Conservation (phyloP, 2,888 invertebrate genomes). For the Xylota sylvarum region DNA sequence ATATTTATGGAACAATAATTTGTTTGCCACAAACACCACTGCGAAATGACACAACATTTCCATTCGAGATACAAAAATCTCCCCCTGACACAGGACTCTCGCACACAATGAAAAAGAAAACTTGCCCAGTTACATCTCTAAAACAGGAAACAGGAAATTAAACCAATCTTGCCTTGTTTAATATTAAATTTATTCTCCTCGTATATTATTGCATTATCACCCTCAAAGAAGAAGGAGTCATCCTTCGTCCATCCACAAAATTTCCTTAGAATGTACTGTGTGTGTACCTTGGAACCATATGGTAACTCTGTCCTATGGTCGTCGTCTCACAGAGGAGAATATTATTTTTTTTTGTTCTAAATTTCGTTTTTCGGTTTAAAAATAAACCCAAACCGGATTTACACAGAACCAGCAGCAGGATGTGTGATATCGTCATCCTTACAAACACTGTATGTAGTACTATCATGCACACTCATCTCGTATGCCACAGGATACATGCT, state of each 20-base stretch:
- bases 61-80: slow-evolving; percentile 59
- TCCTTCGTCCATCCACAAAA: slow-evolving; percentile 24
- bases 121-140: slow-evolving; percentile 1
- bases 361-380: slow-evolving; percentile 61
- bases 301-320: slow-evolving; percentile 37
- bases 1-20: slow-evolving; percentile 69
- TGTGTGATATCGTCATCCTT: slow-evolving; percentile 40
- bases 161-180: slow-evolving; percentile 68
- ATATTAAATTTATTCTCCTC: slow-evolving; percentile 68
- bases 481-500: slow-evolving; percentile 68
- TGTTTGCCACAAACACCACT: slow-evolving; percentile 62
- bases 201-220: slow-evolving; percentile 62
- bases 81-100: slow-evolving; percentile 22
- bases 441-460: neutral
- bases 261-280: slow-evolving; percentile 35
- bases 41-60: slow-evolving; percentile 56
- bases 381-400: slow-evolving; percentile 47
- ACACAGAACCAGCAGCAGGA: slow-evolving; percentile 31
- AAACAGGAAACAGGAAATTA: slow-evolving; percentile 69
- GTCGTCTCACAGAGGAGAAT: slow-evolving; percentile 17
- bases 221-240: slow-evolving; percentile 10
- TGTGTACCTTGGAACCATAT: slow-evolving; percentile 25
- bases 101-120: slow-evolving; percentile 19
- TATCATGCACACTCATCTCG: slow-evolving; percentile 20
- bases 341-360: slow-evolving; percentile 32